Base-by-base conservation (phyloP, 1,140 invertebrate species). In the Nymphalis io region DNA sequence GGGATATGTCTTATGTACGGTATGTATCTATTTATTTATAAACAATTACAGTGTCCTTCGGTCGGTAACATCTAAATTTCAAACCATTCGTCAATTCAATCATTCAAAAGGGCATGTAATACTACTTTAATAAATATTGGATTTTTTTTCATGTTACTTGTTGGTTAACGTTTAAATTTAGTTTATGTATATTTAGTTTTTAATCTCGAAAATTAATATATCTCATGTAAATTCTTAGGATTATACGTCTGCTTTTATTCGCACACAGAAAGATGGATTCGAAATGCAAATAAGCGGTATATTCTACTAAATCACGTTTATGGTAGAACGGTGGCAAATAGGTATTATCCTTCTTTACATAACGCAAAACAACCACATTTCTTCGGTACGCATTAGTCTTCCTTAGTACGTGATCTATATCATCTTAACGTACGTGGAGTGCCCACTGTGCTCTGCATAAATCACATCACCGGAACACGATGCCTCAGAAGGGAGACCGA, bases 251-350 rank as follows among this genome's bases (percentile, higher is more conserved):
- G 74, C 76, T 79, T 83, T 89, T 82, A 82, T 72, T 74, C 53
- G 68, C 72, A 70, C 74, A 79, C 68, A 69, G 73, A 65, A 66
- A 84, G 78, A 89, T 78, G 80, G 83, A 85, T 87, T 79, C 83
- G 76, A 75, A 73, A 83, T 85, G 82, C 85, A 87, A 89, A 89
- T 89, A 87, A 84, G 85, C 81, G 71, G 75, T 84, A 82, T 87
- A 83, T 83, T 82, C 74, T 70, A 82, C 70, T 87, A 87, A 89
- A 87, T 86, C 82, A 82, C 78, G 65, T 85, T 87, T 79, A 81
- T 82, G 76, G 73, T 59, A 64, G 76, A 67, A 75, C 69, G 68
- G 72, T 66, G 70, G 73, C 70, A 77, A 84, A 83, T 76, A 67
- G 82, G 83, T 74, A 79, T 82, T 82, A 81, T 79, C 68, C 76